phyloP scores from a whole-genome alignment of 2,797 vertebrate species.

The Erpetoichthys calabaricus region DNA sequence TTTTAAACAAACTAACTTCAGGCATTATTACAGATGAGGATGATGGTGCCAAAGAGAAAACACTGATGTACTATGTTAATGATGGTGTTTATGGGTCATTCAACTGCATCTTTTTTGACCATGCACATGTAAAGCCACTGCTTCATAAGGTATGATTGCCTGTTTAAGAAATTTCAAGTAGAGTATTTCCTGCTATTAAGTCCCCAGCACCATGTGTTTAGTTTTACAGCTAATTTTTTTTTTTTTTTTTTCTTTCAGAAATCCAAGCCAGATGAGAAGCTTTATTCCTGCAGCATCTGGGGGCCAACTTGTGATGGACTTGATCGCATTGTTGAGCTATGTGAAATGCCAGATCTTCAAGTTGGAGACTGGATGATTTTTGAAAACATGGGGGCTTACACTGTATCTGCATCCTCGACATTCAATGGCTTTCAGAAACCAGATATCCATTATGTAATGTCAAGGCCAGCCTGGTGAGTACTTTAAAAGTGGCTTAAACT shows the following conservation, averaged over 20 bases:
- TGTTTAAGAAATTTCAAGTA: neutral
- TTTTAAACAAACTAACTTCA: accelerated
- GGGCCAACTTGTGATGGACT: conserved; percentile 91
- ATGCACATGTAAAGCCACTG: conserved; percentile 73
- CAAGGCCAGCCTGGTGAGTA: conserved; percentile 74
- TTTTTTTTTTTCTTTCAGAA: conserved; percentile 41
- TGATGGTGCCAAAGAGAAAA: conserved; percentile 63
- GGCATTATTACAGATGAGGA: conserved; percentile 62
- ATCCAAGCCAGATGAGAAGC: conserved; percentile 76
- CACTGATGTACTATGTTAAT: conserved; percentile 94
- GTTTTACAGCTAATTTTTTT: neutral
- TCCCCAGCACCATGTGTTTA: too few species aligned
- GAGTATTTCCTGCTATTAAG: neutral
- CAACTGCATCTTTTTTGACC: conserved; percentile 88
- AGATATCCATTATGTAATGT: conserved; percentile 78
- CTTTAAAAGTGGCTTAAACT: neutral
- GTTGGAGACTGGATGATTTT: conserved; percentile 92
- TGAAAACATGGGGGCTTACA: conserved; percentile 96
- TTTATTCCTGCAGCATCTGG: conserved; percentile 88
- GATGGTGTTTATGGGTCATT: conserved; percentile 95
- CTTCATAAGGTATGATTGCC: conserved; percentile 68
- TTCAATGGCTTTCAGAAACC: conserved; percentile 95
- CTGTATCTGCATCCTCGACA: conserved; percentile 79
- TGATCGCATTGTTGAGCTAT: conserved; percentile 84
- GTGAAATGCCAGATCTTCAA: conserved; percentile 72